These are phyloP conservation scores for Pemphredon lugubris DNA, from an alignment of 2,888 invertebrate species.

Conservation along the genomic window DNA sequence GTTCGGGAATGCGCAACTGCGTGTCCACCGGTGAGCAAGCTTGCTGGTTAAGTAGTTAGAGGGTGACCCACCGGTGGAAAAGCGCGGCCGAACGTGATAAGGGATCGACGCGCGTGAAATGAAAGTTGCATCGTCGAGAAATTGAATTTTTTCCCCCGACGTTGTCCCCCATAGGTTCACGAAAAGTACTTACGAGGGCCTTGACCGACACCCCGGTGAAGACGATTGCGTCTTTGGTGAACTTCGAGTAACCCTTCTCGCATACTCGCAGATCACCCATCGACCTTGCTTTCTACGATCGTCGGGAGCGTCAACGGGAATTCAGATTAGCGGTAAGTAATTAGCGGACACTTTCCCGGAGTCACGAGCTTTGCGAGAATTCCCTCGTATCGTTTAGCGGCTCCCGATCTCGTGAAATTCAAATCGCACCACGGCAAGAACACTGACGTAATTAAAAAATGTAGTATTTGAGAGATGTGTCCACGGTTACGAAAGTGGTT, in stretches of 20 bases:
- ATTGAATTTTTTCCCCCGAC: too few species aligned
- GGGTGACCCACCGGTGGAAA: too few species aligned
- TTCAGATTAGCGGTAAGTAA: slow-evolving; percentile 63
- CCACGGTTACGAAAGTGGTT: too few species aligned
- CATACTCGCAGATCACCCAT: slow-evolving; percentile 81
- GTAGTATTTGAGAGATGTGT: too few species aligned
- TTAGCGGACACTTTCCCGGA: slow-evolving; percentile 31
- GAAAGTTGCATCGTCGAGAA: too few species aligned
- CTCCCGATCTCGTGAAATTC: neutral
- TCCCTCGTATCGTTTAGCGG: neutral
- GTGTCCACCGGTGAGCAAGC: too few species aligned
- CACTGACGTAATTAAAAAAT: too few species aligned
- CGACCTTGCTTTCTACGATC: slow-evolving; percentile 83
- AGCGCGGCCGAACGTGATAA: too few species aligned
- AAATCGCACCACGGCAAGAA: too few species aligned
- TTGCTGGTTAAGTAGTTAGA: too few species aligned
- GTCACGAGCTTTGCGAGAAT: slow-evolving; percentile 42
- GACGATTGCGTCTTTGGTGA: slow-evolving; percentile 77
- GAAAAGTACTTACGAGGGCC: slow-evolving; percentile 84
- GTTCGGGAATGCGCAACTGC: too few species aligned
- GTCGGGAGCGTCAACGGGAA: slow-evolving; percentile 63
- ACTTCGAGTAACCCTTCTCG: slow-evolving; percentile 75
- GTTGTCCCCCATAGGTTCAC: slow-evolving; percentile 46
- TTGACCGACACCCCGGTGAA: slow-evolving; percentile 85
- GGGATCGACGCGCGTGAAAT: too few species aligned